These are phyloP conservation scores for Eristalis arbustorum DNA, from an alignment of 2,888 invertebrate genomes.

Conservation along the genomic window DNA sequence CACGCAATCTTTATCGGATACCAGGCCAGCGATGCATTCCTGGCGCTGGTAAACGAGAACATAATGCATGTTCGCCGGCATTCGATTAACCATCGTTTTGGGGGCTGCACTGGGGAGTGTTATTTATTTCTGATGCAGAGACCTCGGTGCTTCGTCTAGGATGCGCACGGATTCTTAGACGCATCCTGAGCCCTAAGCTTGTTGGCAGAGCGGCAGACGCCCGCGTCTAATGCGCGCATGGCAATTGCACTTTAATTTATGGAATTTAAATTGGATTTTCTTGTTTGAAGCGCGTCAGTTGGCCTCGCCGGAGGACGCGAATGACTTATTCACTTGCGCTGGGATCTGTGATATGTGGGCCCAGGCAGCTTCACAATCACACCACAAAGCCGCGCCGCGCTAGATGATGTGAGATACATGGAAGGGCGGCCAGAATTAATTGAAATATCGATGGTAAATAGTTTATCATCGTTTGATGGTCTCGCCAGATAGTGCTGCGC, in stretches of 20 bases:
- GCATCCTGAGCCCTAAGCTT: neutral
- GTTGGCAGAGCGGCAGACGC: neutral
- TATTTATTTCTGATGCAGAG: slow-evolving; percentile 31
- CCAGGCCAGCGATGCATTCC: slow-evolving; percentile 29
- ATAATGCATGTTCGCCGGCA: slow-evolving; percentile 20
- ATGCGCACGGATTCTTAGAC: neutral
- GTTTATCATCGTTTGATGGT: slow-evolving; percentile 67
- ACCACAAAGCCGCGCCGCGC: slow-evolving; percentile 37
- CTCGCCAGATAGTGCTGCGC: slow-evolving; percentile 53
- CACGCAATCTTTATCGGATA: slow-evolving; percentile 67
- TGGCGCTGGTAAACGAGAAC: slow-evolving; percentile 29
- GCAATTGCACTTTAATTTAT: slow-evolving; percentile 69
- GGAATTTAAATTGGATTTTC: slow-evolving; percentile 71
- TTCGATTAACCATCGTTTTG: slow-evolving; percentile 46
- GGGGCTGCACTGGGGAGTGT: neutral
- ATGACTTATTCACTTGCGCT: slow-evolving; percentile 66
- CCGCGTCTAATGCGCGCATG: slow-evolving; percentile 40
- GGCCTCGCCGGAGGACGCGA: slow-evolving; percentile 47
- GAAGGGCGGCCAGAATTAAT: slow-evolving; percentile 68
- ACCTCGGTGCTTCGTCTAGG: slow-evolving; percentile 22
- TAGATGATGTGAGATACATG: slow-evolving; percentile 41
- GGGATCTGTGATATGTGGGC: neutral
- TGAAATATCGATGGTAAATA: slow-evolving; percentile 70
- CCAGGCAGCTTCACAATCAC: neutral
- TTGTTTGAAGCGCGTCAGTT: slow-evolving; percentile 63